These are phyloP conservation scores for Brachionus rotundiformis DNA, from an alignment of 1,140 invertebrate genomes.

Conservation along the genomic window DNA sequence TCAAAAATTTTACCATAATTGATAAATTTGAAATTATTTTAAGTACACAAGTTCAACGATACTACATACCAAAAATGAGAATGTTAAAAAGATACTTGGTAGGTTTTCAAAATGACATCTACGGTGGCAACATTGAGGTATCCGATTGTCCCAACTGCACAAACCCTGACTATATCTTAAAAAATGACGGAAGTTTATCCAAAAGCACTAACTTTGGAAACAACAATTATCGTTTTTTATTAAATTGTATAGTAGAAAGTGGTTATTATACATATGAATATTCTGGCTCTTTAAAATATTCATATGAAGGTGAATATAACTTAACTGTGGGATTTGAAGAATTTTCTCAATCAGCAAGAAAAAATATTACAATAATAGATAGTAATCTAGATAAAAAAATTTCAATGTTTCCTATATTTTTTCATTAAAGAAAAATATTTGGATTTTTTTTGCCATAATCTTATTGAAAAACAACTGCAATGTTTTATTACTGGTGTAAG, in stretches of 20 bases:
- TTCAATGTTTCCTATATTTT: background rate
- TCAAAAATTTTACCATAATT: background rate
- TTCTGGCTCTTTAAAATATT: background rate
- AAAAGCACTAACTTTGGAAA: background rate
- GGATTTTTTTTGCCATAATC: background rate
- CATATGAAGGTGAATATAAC: background rate
- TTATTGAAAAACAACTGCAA: background rate
- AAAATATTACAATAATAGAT: background rate
- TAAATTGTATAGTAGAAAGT: slow-evolving; percentile 4
- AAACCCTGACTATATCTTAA: background rate
- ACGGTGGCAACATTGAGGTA: background rate
- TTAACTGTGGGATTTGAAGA: background rate
- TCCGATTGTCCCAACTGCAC: background rate
- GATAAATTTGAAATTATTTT: background rate
- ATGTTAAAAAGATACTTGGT: background rate
- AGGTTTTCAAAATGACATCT: background rate
- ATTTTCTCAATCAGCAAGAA: too few relatives aligned
- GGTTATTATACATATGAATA: background rate
- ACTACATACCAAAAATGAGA: slow-evolving; percentile 6
- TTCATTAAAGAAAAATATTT: background rate
- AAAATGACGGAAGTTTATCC: background rate
- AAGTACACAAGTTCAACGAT: background rate
- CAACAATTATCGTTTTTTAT: background rate
- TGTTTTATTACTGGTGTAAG: background rate
- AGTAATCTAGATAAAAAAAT: background rate